Evolutionary conservation across 2,888 invertebrate species (phyloP), one percentile per base, ranked within the genome.

Genomic region (Oxytorus armatus): DNA sequence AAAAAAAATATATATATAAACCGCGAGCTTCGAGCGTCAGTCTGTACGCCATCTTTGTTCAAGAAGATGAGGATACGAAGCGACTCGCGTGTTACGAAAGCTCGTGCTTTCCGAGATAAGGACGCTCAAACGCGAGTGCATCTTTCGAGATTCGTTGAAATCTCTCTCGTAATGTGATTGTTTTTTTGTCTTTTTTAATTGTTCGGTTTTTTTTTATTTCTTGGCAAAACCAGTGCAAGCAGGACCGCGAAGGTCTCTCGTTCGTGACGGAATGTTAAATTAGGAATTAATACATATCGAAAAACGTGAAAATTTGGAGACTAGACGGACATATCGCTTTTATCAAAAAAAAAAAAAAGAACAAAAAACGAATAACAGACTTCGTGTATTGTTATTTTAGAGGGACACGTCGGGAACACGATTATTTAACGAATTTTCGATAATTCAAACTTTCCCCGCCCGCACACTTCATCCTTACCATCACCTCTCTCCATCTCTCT

Each of bases 251-350:
- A 47, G 39, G 49, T 68, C 49, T 77, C 61, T 23, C 61, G 66
- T 76, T 42, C 29, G 44, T 18, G 57, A 65, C 10, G 68, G 49
- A 16, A 69, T 68, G 51, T 73, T 44, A 44, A 39, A 29, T 81
- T 77, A 69, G 69, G 83, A 86, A 87, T 65, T 82, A 70, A 86
- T 87, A 87, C 87, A 87, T 87, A 87, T 87, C 87, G 87, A 85
- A 75, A 77, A 59, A 18, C 18, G 42, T 72, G 44, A 61, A 65
- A 81, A 81, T 81, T 74, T 39, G 59, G 79, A 81, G 85, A 83
- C 79, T 85, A 84, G 84, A 89, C 85, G 84, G 83, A 90, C 90
- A 89, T 90, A 90, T 90, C 90, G 88, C 88, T 89, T 89, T 87
- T 88, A 70, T 59, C 83, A 84, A 82, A 87, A 85, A 88, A 82